Evolutionary conservation across 2,113 vertebrate genomes (phyloP).

Genomic region (Gavialis gangeticus): DNA sequence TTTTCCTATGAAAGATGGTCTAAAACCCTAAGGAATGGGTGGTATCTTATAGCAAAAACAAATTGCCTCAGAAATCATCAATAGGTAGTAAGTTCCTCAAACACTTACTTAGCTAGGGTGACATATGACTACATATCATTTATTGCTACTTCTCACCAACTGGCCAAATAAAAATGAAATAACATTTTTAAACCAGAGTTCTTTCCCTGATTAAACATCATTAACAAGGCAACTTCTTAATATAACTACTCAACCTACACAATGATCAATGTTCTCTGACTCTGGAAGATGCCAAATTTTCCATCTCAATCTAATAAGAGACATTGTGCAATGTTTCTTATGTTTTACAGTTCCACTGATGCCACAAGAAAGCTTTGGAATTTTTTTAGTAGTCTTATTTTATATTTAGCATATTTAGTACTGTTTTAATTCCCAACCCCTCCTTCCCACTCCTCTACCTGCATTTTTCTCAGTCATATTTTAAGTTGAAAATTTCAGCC

Average conservation of each 20-base stretch:
- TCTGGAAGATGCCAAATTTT: background rate
- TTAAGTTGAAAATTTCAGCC: background rate
- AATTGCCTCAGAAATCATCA: background rate
- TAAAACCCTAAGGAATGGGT: background rate
- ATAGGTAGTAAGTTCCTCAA: background rate
- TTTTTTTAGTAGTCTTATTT: background rate
- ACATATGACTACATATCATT: background rate
- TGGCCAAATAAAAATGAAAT: background rate
- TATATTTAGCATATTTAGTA: background rate
- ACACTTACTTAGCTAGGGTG: background rate
- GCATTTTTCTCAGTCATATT: background rate
- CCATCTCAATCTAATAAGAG: background rate
- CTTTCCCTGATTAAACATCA: background rate
- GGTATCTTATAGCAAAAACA: background rate
- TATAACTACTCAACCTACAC: background rate
- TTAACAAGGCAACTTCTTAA: accelerated
- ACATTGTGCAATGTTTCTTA: background rate
- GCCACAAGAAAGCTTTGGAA: background rate
- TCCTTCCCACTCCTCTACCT: background rate
- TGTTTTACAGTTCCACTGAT: background rate
- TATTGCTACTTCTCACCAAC: background rate
- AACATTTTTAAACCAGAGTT: background rate
- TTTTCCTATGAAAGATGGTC: background rate
- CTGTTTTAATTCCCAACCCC: background rate
- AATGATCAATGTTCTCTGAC: background rate